A percentile compares a stretch with the other conserved stretches of the same genome.
Evolutionary conservation across 2,797 vertebrate species (phyloP).

Genomic region (Hypotaenidia philippensis): DNA sequence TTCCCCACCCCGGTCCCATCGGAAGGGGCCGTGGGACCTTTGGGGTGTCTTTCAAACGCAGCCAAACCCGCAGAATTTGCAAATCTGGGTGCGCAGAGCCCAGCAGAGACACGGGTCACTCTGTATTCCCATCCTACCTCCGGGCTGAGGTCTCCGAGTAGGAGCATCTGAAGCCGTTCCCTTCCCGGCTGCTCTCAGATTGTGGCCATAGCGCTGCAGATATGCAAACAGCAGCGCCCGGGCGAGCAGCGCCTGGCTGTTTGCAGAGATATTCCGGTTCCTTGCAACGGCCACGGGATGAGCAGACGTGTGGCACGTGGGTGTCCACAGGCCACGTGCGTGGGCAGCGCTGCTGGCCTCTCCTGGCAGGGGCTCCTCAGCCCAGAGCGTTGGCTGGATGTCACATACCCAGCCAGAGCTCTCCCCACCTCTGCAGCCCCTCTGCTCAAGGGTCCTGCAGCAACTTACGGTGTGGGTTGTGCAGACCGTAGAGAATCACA

Average conservation of each 20-base stretch:
- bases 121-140: background rate
- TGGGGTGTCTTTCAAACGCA: background rate
- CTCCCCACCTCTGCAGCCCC: background rate
- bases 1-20: background rate
- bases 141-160: background rate
- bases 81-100: background rate
- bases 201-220: background rate
- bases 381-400: accelerated
- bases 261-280: accelerated
- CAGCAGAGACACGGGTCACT: background rate
- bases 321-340: background rate
- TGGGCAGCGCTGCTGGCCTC: accelerated
- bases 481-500: background rate
- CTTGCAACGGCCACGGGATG: accelerated
- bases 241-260: background rate
- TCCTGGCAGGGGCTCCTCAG: background rate
- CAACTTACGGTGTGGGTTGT: background rate
- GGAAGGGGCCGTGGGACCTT: background rate
- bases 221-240: background rate
- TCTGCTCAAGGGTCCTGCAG: accelerated
- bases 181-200: background rate
- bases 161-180: background rate
- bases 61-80: background rate
- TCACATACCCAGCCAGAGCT: background rate
- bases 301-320: accelerated